Evolutionary conservation across 2,113 vertebrate species (phyloP).

Genomic region (Reinhardtius hippoglossoides): DNA sequence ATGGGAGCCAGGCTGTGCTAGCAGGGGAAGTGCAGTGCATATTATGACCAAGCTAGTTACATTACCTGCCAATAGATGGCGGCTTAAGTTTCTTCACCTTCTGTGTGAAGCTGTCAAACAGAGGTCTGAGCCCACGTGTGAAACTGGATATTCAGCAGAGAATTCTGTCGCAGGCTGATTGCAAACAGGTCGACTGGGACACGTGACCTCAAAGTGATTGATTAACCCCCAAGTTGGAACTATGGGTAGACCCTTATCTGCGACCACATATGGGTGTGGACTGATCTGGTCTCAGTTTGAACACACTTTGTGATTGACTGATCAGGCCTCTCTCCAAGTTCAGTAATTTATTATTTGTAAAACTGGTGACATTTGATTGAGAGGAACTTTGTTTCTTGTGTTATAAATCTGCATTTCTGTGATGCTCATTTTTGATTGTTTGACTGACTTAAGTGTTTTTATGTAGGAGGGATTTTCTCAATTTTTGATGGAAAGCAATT

Average conservation of each 20-base stretch:
- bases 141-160: slow-evolving; percentile 59
- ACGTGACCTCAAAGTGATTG: slow-evolving; percentile 60
- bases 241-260: slow-evolving; percentile 40
- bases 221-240: slow-evolving; percentile 61
- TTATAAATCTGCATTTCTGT: slow-evolving; percentile 6
- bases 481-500: slow-evolving; percentile 34
- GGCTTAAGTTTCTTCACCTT: slow-evolving; percentile 58
- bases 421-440: background rate
- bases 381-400: background rate
- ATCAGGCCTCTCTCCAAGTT: background rate
- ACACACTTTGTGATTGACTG: slow-evolving; percentile 23
- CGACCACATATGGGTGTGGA: slow-evolving; percentile 41
- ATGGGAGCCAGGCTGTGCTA: slow-evolving; percentile 13
- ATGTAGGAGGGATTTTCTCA: slow-evolving; percentile 1
- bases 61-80: slow-evolving; percentile 70
- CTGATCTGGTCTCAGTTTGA: slow-evolving; percentile 34
- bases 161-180: slow-evolving; percentile 36
- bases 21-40: slow-evolving; percentile 11
- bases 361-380: background rate
- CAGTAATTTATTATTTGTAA: slow-evolving; percentile 7
- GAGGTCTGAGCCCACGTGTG: slow-evolving; percentile 46
- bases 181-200: slow-evolving; percentile 32
- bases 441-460: slow-evolving; percentile 6
- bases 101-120: slow-evolving; percentile 57
- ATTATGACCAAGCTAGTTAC: slow-evolving; percentile 53